Base-by-base conservation (phyloP, 1,140 invertebrate genomes). In the Caenorhabditis inopinata region DNA sequence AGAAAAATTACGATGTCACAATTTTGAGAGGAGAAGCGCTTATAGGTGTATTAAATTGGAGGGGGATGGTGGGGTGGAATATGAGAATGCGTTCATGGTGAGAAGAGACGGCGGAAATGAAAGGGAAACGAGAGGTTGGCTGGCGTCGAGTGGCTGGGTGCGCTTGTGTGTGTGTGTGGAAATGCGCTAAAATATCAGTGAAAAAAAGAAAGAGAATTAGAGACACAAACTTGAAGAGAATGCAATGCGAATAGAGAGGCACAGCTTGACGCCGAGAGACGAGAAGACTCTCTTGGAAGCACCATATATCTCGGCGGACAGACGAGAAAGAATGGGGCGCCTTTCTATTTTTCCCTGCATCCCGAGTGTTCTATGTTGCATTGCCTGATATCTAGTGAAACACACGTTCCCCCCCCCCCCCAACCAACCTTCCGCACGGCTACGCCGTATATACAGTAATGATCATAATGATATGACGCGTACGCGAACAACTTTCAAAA, bases 331-430 rank as follows among this genome's bases (percentile, higher is more conserved):
- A 1, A 12, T 14, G 23, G 53, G 53, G 27, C 53, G 53, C 53
- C 53, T 62, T 11, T 62, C 49, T 14, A 25, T 21, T 32, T 32
- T 12, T 32, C 11, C 32, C 27, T 58, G 7, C 32, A 25, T 58
- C 12, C 23, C 51, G 9, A 53, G 16, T 53, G 49, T 53, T 53
- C 25, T 58, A 9, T 68, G 58, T 68, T 68, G 58, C 58, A 68
- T 68, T 68, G 58, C 23, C 58, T 68, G n/a, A 68, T 68, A 68
- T 68, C 38, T 68, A 68, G 58, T 68, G 38, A 32, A 32, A 42
- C 58, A 68, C 58, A 68, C 38, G 58, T 32, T 32, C 32, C 32
- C 29, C n/a, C n/a, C n/a, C n/a, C n/a, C n/a, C n/a, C n/a, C n/a
- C n/a, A n/a, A n/a, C n/a, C n/a, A n/a, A n/a, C n/a, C n/a, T n/a